A percentile compares a stretch with the other conserved stretches of the same genome.
Evolutionary conservation across 2,888 invertebrate species (phyloP).

Genomic region (Penaeus monodon): DNA sequence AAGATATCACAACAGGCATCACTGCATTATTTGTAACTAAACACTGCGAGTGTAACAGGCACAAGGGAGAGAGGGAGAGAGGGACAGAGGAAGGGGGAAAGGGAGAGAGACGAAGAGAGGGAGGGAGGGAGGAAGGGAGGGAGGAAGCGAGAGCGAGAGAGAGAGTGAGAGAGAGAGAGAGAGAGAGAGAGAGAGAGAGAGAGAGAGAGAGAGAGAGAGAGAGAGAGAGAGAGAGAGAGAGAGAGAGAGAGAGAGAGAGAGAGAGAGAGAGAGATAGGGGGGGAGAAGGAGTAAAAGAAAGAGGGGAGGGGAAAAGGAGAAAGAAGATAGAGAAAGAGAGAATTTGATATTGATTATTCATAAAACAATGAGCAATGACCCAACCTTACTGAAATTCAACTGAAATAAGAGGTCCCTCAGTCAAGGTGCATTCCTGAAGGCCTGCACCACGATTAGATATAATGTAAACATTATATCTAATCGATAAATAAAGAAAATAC

Average conservation of each 20-base stretch:
- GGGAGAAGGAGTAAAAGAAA: not conserved
- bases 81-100: not conserved
- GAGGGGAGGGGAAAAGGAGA: too few species aligned
- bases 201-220: not conserved
- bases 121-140: not conserved
- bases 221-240: not conserved
- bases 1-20: too few species aligned
- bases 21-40: too few species aligned
- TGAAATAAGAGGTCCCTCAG: too few species aligned
- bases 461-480: too few species aligned
- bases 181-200: not conserved
- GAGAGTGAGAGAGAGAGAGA: not conserved
- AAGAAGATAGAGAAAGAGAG: too few species aligned
- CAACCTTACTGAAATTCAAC: too few species aligned
- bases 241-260: not conserved
- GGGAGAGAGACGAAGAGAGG: not conserved
- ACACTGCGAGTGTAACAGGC: not conserved
- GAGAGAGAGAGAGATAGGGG: not conserved
- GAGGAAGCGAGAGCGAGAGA: not conserved
- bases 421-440: too few species aligned
- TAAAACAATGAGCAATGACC: too few species aligned
- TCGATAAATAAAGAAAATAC: too few species aligned
- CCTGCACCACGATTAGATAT: too few species aligned
- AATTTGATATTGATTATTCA: too few species aligned
- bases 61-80: not conserved